These are phyloP conservation scores for Orchestes rusci DNA, from an alignment of 2,888 invertebrate species.

Conservation along the genomic window DNA sequence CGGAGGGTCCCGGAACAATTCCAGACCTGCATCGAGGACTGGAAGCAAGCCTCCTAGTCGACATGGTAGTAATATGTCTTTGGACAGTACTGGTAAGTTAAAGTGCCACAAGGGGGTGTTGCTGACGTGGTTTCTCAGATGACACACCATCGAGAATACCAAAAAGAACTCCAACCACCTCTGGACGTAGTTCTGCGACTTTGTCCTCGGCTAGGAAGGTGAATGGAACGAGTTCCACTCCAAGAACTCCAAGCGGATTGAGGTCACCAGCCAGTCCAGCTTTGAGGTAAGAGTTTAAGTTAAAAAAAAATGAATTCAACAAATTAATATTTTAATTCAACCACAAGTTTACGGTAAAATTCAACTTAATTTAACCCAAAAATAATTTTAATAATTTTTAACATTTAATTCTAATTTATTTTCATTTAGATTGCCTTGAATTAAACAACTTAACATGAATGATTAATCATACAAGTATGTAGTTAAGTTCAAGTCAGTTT, in stretches of 20 bases:
- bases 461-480: too few species aligned
- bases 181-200: slow-evolving; percentile 45
- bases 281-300: slow-evolving; percentile 53
- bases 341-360: not conserved
- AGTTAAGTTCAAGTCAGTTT: too few species aligned
- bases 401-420: too few species aligned
- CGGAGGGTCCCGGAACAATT: slow-evolving; percentile 64
- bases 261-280: slow-evolving; percentile 65
- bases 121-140: slow-evolving; percentile 44
- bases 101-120: not conserved
- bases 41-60: slow-evolving; percentile 90
- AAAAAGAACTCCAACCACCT: slow-evolving; percentile 58
- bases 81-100: slow-evolving; percentile 74
- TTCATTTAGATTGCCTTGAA: too few species aligned
- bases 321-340: not conserved
- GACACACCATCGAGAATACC: slow-evolving; percentile 82
- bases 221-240: slow-evolving; percentile 50
- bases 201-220: slow-evolving; percentile 46
- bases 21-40: slow-evolving; percentile 78
- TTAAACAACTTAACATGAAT: too few species aligned
- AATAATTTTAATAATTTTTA: too few species aligned
- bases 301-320: not conserved
- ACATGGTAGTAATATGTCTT: slow-evolving; percentile 85
- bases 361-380: not conserved
- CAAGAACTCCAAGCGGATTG: slow-evolving; percentile 74